These are phyloP conservation scores for Plotosus lineatus DNA, from an alignment of 2,113 vertebrate genomes.

Conservation along the genomic window DNA sequence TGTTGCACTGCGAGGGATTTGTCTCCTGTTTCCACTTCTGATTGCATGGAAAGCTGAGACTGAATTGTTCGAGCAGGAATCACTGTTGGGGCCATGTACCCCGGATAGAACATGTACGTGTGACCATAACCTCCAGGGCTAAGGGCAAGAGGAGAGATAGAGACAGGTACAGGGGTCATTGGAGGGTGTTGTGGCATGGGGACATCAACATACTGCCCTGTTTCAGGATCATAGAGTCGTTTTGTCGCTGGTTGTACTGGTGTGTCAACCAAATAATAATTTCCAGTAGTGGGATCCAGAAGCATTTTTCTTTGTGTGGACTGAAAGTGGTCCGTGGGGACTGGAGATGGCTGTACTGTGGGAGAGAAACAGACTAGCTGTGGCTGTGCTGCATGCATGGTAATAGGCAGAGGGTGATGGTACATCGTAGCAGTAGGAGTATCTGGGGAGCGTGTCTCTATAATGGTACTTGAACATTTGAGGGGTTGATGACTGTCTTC, in stretches of 20 bases:
- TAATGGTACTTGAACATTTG: conserved; percentile 56
- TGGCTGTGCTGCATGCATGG: conserved; percentile 66
- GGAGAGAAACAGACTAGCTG: conserved; percentile 84
- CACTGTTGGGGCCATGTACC: conserved; percentile 79
- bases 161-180: conserved; percentile 75
- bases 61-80: conserved; percentile 76
- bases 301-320: conserved; percentile 91
- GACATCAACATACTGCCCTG: conserved; percentile 91
- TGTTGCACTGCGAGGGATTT: conserved; percentile 46
- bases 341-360: conserved; percentile 67
- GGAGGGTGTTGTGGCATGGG: conserved; percentile 79
- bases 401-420: conserved; percentile 71
- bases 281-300: conserved; percentile 89
- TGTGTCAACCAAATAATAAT: conserved; percentile 92
- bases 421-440: conserved; percentile 74
- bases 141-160: conserved; percentile 81
- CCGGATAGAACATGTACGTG: conserved; percentile 91
- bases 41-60: conserved; percentile 69
- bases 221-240: conserved; percentile 92
- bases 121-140: conserved; percentile 80
- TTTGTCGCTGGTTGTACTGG: conserved; percentile 82
- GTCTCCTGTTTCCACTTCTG: conserved; percentile 52
- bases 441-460: conserved; percentile 67
- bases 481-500: conserved; percentile 51
- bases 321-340: conserved; percentile 67